Base-by-base conservation (phyloP, 2,113 vertebrate genomes). In the Ptychochromis oligacanthus region DNA sequence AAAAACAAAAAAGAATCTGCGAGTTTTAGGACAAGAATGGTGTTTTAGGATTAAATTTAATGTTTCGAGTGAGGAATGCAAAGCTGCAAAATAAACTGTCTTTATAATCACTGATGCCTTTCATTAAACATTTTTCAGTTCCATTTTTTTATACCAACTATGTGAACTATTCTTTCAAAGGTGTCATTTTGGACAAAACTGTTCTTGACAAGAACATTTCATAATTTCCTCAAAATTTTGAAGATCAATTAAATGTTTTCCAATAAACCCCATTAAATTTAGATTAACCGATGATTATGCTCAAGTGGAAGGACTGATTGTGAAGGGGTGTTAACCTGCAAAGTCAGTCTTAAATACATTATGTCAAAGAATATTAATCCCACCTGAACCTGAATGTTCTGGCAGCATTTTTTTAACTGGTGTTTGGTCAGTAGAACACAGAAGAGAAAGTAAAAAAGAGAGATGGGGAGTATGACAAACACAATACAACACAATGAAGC, bases 401-500 rank as follows among this genome's bases (percentile, higher is more conserved):
- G 67, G 70, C 26, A 49, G 60, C 55, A 38, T 52, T 76, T 58
- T 81, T 38, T 40, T 75, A 80, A 55, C 60, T 61, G 46, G 56
- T 61, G 13, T 61, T 74, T 65, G 55, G 62, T 28, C 55, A 76
- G 13, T 54, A 67, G 65, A 79, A 62, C 65, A 55, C 82, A 76
- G n/a, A 52, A 74, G 49, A 62, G 65, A 77, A 57, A 77, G 79
- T 75, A 59, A 31, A 28, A 77, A 26, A 13, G 34, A 62, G 58
- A 56, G 38, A 24, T 15, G 46, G 46, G 67, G 18, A 82, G 62
- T 81, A 43, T 77, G 58, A 88, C 24, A 85, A 83, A 85, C 34
- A 24, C 70, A 80, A 79, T 36, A 57, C 55, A 76, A 85, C 62
- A 87, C 84, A 80, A 62, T 80, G 28, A 88, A 70, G 72, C 52